Evolutionary conservation across 2,113 vertebrate species (phyloP), one percentile per base, ranked within the genome.

Genomic region (Alouatta palliata): DNA sequence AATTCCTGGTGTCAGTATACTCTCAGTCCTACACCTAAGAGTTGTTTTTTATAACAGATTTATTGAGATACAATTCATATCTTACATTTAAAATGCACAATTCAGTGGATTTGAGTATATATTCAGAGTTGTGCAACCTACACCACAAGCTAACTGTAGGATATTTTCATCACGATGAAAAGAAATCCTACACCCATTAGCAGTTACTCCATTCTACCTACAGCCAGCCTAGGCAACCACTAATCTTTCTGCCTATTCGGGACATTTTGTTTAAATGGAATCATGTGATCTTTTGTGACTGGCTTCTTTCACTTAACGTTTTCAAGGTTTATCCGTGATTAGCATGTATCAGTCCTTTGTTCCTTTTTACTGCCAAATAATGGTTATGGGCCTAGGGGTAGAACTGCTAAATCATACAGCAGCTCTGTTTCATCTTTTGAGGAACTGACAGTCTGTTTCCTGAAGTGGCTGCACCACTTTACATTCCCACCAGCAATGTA

Each of bases 1-100:
- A 40, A 87, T 68, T 97, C 84, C 82, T 94, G 13, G 37, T 76
- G 61, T 92, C 75, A 92, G 79, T 80, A 90, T n/a, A 87, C 25
- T 19, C 79, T 21, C 25, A 68, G 27, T 73, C 30, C 40, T 71
- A 58, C 2, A 49, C 82, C 47, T 68, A 85, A 30, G 56, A 61
- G 58, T 56, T 66, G 0, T n/a, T 89, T 92, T 40, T 52, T 21
- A 30, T 84, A 96, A 68, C 13, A 83, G 47, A 40, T 91, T 90
- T 66, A 89, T 45, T 95, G 58, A 80, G 52, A 79, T 83, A n/a
- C 5, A 87, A 86, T 84, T 94, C 13, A 81, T 17, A 88, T 19
- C 45, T 21, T 45, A 81, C 25, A 40, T 77, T 37, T 49, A 77
- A 92, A 94, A 75, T 73, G 11, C 43, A 45, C 1, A 11, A 13